Base-by-base conservation (phyloP, 2,888 invertebrate species). In the Nowickia ferox region DNA sequence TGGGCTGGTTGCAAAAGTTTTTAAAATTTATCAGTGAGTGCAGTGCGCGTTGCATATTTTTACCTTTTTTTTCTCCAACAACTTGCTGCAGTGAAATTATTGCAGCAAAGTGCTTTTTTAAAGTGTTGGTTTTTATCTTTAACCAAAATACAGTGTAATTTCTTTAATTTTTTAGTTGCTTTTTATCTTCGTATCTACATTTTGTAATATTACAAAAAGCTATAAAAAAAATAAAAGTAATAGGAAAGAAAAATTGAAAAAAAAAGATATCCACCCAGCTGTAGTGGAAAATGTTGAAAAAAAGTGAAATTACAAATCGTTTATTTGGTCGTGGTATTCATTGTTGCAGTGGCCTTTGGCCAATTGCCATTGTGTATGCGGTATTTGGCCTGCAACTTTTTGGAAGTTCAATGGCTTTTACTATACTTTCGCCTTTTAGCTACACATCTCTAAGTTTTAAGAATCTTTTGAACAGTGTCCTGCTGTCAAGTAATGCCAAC, bases 341-440 rank as follows among this genome's bases (percentile, higher is more conserved):
- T 65, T 66, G 74, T 57, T 66, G 74, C 44, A 82, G 83, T 75
- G 87, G 89, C 80, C 87, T 89, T 51, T 90, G 90, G 89, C 88
- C 90, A 86, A 86, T 88, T 87, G 87, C 89, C 84, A 87, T 90
- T 85, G 87, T 90, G 80, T 78, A 82, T 74, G 71, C 84, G 87
- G 48, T 77, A 61, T 69, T 88, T 72, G 88, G 89, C 71, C 65
- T 90, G 86, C 88, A 91, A 63, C 87, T 90, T 61, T 88, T 89
- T 80, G 90, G 89, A 75, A 89, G 89, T 88, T 89, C 89, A 83
- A 88, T 87, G 61, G 90, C 91, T 84, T 92, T 92, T 65, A 92
- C 92, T 13, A 89, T 92, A 79, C 90, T 90, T 74, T 92, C 92
- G 87, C 92, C 92, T 85, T 91, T 92, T 77, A 92, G 91, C 88